Base-by-base conservation (phyloP, 2,888 invertebrate species). In the Limnephilus lunatus region DNA sequence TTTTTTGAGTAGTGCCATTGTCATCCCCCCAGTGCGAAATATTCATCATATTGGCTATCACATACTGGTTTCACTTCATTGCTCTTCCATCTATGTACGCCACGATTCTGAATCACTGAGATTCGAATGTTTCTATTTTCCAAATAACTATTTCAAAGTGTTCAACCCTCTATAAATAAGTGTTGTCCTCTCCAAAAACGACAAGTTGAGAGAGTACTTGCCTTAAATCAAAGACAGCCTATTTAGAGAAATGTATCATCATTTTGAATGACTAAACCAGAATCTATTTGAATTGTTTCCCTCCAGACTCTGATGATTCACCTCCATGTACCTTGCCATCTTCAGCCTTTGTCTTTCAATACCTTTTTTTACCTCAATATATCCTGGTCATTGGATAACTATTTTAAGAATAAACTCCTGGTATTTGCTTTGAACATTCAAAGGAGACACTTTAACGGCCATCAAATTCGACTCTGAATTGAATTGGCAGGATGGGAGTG, bases 401-500 rank as follows among this genome's bases (percentile, higher is more conserved):
- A 44, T 44, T 44, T 86, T 30, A 30, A 48, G 44, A 44, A 68
- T 31, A 32, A 30, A 35, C 35, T 35, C 68, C 7, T 9, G 14
- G 31, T 88, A 68, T 87, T 87, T 87, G 30, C 87, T 87, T 87
- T 87, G 87, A 87, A 32, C 31, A 68, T 80, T 68, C 25, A 31
- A 88, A 19, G 68, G 80, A 68, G 31, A 53, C 88, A 88, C 3
- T 68, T 88, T 88, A 88, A 88, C 31, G 88, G 5, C 30, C 88
- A n/a, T 31, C 53, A 15, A 44, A 86, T 86, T 44, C 19, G 44
- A 44, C 81, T 25, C 44, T 90, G 32, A 44, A 39, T n/a, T 80
- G 25, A 81, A 88, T 15, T 14, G 48, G 53, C 92, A 90, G 90
- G 92, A 92, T 90, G 85, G 87, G 92, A 87, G 90, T 86, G 90